Base-by-base conservation (phyloP, 1,140 invertebrate species). In the Heliconius hewitsoni region DNA sequence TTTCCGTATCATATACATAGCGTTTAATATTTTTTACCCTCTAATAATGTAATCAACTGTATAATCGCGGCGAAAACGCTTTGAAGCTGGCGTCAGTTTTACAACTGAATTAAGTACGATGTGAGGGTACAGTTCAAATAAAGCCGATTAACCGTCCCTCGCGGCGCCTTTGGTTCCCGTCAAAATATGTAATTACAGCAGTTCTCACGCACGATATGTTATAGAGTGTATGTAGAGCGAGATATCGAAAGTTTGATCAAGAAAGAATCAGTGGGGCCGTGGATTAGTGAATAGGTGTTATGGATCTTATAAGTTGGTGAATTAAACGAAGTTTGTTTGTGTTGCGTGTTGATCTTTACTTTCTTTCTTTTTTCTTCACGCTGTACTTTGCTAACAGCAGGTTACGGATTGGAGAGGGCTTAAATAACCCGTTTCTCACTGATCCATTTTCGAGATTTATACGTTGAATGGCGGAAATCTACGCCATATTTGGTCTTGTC, bases 151-250 rank as follows among this genome's bases (percentile, higher is more conserved):
- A 85, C 77, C 83, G 81, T 84, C 79, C 85, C 84, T 82, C 73
- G 89, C 90, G 90, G 90, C 82, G 86, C 89, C 88, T 89, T 90
- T 90, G 84, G 86, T 87, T 84, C 85, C 84, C 80, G 77, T 85
- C 84, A 83, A 82, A 89, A 89, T 89, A 84, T 81, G 87, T 86
- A 84, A 89, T 88, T 88, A 82, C 83, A 75, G 79, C 71, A 66
- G 81, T 91, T 91, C 91, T 87, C 91, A 92, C 89, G 90, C 81
- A 80, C 76, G 30, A 55, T 46, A 34, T 34, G 30, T 11, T 50
- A 74, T 19, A 50, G 73, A 57, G 34, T 30, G 4, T 74, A 55
- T 74, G 8, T 73, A 73, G 72, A 73, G 60, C 60, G 13, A 66
- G 23, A 66, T 72, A 72, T 77, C 71, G 66, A 72, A 77, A 46